A percentile compares a stretch with the other conserved stretches of the same genome.
These are phyloP conservation scores for Piliocolobus tephrosceles DNA, from an alignment of 2,113 vertebrate genomes.

Conservation along the genomic window DNA sequence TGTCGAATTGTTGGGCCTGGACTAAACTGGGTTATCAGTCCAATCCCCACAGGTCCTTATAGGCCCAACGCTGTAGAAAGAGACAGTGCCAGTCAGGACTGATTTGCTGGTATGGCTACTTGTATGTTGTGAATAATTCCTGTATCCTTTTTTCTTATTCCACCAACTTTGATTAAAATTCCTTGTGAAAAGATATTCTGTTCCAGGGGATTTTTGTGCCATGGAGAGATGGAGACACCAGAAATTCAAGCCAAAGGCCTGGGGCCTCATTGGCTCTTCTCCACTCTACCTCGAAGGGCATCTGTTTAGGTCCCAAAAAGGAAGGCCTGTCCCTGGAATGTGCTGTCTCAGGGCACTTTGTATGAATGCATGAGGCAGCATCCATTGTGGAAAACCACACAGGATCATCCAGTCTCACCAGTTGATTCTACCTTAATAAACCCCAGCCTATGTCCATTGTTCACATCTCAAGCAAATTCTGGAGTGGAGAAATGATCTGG, in stretches of 20 bases:
- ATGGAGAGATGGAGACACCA: background rate
- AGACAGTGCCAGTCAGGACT: background rate
- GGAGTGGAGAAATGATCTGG: background rate
- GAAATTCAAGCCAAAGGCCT: background rate
- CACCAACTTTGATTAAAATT: slow-evolving; percentile 14
- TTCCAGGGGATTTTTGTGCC: background rate
- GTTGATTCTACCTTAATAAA: background rate
- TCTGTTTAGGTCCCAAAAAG: background rate
- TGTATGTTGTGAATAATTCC: background rate
- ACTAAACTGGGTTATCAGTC: background rate
- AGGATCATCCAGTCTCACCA: background rate
- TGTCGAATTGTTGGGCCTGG: background rate
- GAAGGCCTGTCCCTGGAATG: background rate
- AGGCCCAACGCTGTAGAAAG: background rate
- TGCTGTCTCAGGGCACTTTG: background rate
- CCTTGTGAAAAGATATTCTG: background rate
- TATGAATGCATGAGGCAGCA: background rate
- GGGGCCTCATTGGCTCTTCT: background rate
- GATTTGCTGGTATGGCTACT: background rate
- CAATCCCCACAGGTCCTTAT: background rate
- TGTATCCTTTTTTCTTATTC: background rate
- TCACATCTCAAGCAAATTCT: background rate
- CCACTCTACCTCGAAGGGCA: background rate
- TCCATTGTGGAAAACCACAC: background rate
- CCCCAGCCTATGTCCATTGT: background rate